Conservation (phyloP, 2,797 vertebrate genomes). For the Sus cebifrons region DNA sequence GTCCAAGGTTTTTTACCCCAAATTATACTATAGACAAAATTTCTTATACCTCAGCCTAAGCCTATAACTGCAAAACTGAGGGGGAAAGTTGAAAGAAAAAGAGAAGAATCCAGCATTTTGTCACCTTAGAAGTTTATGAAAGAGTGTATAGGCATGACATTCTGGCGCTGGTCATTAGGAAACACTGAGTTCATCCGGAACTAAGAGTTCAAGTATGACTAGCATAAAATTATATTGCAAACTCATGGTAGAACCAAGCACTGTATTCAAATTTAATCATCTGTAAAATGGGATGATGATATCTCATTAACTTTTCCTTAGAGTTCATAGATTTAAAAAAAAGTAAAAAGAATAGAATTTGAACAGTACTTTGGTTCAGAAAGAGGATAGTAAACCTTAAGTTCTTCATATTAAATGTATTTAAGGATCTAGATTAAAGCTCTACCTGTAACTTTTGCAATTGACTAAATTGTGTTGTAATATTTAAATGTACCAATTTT, state of each 20-base stretch:
- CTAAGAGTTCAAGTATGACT: neutral
- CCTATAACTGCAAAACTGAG: neutral
- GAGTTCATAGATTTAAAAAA: neutral
- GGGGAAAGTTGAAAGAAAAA: neutral
- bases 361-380: neutral
- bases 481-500: conserved; percentile 15
- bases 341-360: neutral
- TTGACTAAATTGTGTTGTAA: neutral
- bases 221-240: neutral
- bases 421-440: conserved; percentile 25
- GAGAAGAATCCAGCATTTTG: neutral
- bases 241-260: neutral
- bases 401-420: neutral
- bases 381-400: neutral
- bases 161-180: neutral
- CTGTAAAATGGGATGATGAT: neutral
- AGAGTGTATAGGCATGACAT: no score
- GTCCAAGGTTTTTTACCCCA: neutral
- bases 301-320: neutral
- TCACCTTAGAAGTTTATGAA: neutral
- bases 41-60: neutral
- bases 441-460: neutral
- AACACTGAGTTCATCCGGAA: neutral
- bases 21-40: neutral
- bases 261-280: neutral